A percentile compares a stretch with the other conserved stretches of the same genome.
phyloP scores from a whole-genome alignment of 1,140 invertebrate genomes.

The Drosophila nannoptera region DNA sequence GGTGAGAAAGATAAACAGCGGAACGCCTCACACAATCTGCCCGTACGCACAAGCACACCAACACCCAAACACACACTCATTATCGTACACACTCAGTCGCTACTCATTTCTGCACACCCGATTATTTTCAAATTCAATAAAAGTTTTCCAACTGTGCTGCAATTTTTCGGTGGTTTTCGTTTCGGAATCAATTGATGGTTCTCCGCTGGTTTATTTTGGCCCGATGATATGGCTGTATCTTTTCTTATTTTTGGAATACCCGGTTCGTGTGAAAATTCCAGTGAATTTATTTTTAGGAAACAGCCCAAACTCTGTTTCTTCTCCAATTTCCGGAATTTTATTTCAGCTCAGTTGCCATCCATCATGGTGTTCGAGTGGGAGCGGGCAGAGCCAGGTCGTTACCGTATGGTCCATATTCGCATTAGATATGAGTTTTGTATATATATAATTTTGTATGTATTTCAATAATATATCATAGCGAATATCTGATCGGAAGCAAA shows the following conservation, averaged over 20 bases:
- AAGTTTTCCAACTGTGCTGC: constrained; percentile 1
- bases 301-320: neutral
- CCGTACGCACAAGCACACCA: constrained; percentile 1
- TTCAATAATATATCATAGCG: too few relatives aligned
- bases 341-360: too few relatives aligned
- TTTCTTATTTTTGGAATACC: constrained; percentile 11
- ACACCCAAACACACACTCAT: constrained; percentile 2
- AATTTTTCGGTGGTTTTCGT: constrained; percentile 3
- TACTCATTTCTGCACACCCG: neutral
- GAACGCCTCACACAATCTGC: neutral
- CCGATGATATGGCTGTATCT: too few relatives aligned
- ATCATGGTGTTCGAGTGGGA: too few relatives aligned
- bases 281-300: constrained; percentile 25
- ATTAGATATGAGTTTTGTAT: too few relatives aligned
- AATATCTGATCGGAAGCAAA: too few relatives aligned
- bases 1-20: constrained; percentile 47
- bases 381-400: too few relatives aligned
- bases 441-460: too few relatives aligned
- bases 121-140: constrained; percentile 54
- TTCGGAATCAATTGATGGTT: constrained; percentile 19
- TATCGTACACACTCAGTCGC: neutral
- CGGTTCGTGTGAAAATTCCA: constrained; percentile 40
- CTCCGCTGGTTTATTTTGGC: neutral
- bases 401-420: too few relatives aligned
- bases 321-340: too few relatives aligned